phyloP scores from a whole-genome alignment of 2,113 vertebrate genomes.

The Calidris pugnax region DNA sequence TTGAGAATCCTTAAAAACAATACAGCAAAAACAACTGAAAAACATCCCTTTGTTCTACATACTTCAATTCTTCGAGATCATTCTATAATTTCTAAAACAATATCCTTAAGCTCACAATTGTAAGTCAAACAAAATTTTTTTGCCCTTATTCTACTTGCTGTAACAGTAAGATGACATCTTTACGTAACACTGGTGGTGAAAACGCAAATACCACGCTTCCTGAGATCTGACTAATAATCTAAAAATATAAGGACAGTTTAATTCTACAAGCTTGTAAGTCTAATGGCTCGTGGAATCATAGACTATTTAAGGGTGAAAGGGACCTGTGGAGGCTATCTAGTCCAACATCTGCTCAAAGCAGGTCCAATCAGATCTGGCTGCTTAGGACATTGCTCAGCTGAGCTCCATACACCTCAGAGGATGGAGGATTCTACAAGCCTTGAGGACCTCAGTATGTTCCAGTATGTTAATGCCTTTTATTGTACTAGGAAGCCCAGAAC shows the following conservation, averaged over 20 bases:
- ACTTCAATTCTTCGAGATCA: neutral
- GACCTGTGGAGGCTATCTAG: neutral
- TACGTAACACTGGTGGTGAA: neutral
- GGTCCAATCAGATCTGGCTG: neutral
- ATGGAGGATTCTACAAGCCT: neutral
- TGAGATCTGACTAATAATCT: constrained; percentile 40
- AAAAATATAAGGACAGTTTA: constrained; percentile 24
- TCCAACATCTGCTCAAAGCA: neutral
- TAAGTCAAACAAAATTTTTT: neutral
- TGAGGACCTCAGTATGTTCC: neutral
- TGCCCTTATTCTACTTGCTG: neutral
- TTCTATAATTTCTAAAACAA: neutral
- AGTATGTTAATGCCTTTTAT: neutral
- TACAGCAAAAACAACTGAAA: neutral
- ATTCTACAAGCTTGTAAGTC: neutral
- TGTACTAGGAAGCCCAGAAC: neutral
- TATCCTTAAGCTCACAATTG: neutral
- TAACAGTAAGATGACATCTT: neutral
- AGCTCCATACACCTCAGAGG: neutral
- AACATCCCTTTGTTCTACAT: neutral
- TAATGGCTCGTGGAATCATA: neutral
- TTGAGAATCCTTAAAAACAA: neutral
- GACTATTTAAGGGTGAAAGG: neutral
- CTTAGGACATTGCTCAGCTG: neutral
- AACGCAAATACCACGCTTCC: neutral